These are phyloP conservation scores for Aphis gossypii DNA, from an alignment of 1,140 invertebrate genomes.

Conservation along the genomic window DNA sequence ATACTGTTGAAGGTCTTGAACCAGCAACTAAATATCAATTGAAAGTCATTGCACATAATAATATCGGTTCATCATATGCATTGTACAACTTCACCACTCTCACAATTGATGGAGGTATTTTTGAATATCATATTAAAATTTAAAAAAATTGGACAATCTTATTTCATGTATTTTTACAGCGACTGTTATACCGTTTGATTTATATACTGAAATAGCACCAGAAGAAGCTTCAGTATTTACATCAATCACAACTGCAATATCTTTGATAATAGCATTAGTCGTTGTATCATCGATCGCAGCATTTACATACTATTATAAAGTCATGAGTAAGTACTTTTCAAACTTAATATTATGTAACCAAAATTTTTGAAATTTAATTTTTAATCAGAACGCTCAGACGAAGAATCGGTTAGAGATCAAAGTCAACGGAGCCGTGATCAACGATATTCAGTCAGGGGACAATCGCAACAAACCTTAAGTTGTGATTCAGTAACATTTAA, in stretches of 20 bases:
- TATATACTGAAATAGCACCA: slow-evolving; percentile 30
- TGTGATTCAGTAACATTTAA: slow-evolving; percentile 68
- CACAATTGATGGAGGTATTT: slow-evolving; percentile 74
- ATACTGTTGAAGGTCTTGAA: slow-evolving; percentile 79
- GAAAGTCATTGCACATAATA: slow-evolving; percentile 87
- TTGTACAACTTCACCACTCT: slow-evolving; percentile 88
- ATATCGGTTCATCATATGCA: slow-evolving; percentile 86
- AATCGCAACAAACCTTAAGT: slow-evolving; percentile 61
- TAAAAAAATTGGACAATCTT: not conserved
- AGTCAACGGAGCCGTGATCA: slow-evolving; percentile 79
- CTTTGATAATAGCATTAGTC: slow-evolving; percentile 34
- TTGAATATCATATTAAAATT: not conserved
- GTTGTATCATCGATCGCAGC: slow-evolving; percentile 53
- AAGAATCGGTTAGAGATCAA: slow-evolving; percentile 76
- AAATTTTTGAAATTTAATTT: slow-evolving; percentile 66
- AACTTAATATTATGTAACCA: not conserved
- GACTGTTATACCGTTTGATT: slow-evolving; percentile 46
- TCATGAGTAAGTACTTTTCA: slow-evolving; percentile 35
- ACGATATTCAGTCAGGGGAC: slow-evolving; percentile 69
- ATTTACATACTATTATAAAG: slow-evolving; percentile 52
- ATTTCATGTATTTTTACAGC: not conserved
- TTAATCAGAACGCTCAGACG: slow-evolving; percentile 61
- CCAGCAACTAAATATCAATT: slow-evolving; percentile 88
- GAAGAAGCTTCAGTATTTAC: slow-evolving; percentile 48
- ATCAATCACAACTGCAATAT: slow-evolving; percentile 45